Conservation (phyloP, 2,113 vertebrate species). For the Nothobranchius kuhntae region DNA sequence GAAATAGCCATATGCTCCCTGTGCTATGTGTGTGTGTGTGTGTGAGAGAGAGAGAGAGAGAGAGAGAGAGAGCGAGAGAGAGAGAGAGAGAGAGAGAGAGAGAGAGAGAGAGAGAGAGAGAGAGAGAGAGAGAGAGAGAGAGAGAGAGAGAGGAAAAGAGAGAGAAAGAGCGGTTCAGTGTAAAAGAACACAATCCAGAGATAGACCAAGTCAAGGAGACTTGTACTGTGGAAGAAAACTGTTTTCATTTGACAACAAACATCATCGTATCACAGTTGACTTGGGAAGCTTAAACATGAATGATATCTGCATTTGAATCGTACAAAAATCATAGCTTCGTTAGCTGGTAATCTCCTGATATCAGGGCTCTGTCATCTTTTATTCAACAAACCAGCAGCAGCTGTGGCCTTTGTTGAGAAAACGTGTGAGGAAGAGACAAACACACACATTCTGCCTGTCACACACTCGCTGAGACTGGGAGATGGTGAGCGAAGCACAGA, state of each 20-base stretch:
- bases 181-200: constrained; percentile 33
- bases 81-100: too few species aligned
- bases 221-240: constrained; percentile 48
- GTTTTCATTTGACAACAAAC: constrained; percentile 53
- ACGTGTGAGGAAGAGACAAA: constrained; percentile 37
- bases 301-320: constrained; percentile 57
- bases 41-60: not conserved
- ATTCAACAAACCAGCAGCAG: constrained; percentile 66
- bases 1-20: constrained; percentile 73
- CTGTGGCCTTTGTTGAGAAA: constrained; percentile 71
- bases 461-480: constrained; percentile 14
- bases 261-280: constrained; percentile 56
- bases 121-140: too few species aligned
- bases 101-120: too few species aligned
- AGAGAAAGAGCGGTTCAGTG: constrained; percentile 13
- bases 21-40: constrained; percentile 31
- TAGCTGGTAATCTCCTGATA: constrained; percentile 65
- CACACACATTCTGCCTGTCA: constrained; percentile 11
- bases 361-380: constrained; percentile 70
- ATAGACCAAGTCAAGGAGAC: constrained; percentile 41
- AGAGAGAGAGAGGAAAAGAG: constrained; percentile 5
- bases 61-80: too few species aligned
- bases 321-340: constrained; percentile 66
- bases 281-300: constrained; percentile 50
- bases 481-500: not conserved